Conservation (phyloP, 2,113 vertebrate species). For the Alces alces region DNA sequence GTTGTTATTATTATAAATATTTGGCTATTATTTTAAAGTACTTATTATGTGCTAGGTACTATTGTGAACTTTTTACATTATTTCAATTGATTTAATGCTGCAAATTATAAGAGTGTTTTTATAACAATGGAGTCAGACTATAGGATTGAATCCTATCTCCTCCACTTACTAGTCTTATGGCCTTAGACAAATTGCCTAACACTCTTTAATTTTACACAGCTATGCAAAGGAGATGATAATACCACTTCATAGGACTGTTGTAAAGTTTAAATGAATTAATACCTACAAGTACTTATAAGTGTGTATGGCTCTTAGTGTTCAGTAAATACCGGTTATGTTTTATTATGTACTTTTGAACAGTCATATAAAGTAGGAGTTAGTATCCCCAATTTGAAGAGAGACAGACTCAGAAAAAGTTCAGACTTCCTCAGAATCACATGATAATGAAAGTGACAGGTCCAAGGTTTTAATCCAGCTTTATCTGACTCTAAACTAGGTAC, state of each 20-base stretch:
- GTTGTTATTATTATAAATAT: background rate
- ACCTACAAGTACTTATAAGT: background rate
- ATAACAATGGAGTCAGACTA: background rate
- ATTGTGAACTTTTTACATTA: background rate
- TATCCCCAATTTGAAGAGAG: background rate
- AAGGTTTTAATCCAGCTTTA: background rate
- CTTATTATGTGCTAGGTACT: background rate
- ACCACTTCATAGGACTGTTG: too few relatives aligned
- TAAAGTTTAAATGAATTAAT: background rate
- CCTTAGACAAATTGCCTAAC: background rate
- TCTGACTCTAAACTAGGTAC: background rate
- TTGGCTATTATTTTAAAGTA: background rate
- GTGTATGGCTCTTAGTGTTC: background rate
- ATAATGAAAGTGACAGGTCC: background rate
- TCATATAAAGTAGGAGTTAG: background rate
- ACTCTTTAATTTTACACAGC: background rate
- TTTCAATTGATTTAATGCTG: background rate
- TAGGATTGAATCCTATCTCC: background rate
- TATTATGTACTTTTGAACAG: background rate
- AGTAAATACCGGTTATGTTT: background rate
- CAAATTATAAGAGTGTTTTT: background rate
- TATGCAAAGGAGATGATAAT: background rate
- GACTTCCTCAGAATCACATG: background rate
- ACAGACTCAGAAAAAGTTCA: background rate
- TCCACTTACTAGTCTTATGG: background rate